Evolutionary conservation across 2,888 invertebrate species (phyloP).

Genomic region (Ophioninae sp.): DNA sequence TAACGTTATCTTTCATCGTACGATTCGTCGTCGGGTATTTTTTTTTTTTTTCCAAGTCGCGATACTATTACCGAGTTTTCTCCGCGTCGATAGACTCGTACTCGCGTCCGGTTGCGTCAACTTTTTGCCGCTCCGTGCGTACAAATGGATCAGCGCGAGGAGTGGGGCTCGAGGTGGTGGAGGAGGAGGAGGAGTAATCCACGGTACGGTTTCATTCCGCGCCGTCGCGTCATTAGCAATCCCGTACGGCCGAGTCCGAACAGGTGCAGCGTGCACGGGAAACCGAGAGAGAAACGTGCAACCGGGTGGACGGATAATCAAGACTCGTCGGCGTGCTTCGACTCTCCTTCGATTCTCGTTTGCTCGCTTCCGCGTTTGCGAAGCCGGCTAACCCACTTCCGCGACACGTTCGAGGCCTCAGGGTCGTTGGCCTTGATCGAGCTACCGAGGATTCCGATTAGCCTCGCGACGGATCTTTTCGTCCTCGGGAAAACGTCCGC

Average conservation of each 20-base stretch:
- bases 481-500: slow-evolving; percentile 28
- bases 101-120: slow-evolving; percentile 15
- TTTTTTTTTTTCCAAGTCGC: slow-evolving; percentile 48
- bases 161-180: too few relatives aligned
- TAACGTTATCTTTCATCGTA: not conserved
- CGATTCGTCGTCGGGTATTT: not conserved
- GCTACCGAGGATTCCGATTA: slow-evolving; percentile 38
- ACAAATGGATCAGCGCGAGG: too few relatives aligned
- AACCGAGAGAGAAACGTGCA: not conserved
- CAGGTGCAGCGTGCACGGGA: slow-evolving; percentile 33
- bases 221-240: slow-evolving; percentile 58
- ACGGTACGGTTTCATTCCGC: slow-evolving; percentile 26
- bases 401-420: slow-evolving; percentile 44
- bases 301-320: slow-evolving; percentile 26
- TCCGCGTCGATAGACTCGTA: slow-evolving; percentile 28
- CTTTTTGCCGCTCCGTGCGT: not conserved
- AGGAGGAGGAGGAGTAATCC: too few relatives aligned
- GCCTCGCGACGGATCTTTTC: slow-evolving; percentile 32
- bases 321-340: slow-evolving; percentile 39
- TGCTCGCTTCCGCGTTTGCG: slow-evolving; percentile 66
- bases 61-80: slow-evolving; percentile 46
- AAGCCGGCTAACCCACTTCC: slow-evolving; percentile 68
- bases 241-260: slow-evolving; percentile 18
- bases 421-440: slow-evolving; percentile 56
- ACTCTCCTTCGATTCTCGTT: slow-evolving; percentile 22